Percentiles rank a stretch among this genome's conserved stretches.
Conservation (phyloP, 2,113 vertebrate genomes). For the Vombatus ursinus region DNA sequence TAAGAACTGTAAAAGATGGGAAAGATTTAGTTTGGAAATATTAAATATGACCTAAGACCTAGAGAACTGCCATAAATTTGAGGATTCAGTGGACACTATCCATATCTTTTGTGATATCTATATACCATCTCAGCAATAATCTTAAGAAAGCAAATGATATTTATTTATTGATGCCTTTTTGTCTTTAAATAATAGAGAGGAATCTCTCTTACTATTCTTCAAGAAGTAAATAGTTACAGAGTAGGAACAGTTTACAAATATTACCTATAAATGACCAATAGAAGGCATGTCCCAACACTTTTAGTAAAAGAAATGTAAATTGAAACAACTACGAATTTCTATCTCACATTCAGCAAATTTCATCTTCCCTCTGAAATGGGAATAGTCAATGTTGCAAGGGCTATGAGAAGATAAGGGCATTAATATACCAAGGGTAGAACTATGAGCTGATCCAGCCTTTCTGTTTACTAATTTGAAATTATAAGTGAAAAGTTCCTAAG, state of each 20-base stretch:
- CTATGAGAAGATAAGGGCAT: neutral
- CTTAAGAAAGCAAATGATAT: neutral
- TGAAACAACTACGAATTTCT: neutral
- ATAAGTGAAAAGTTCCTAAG: neutral
- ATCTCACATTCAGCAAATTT: neutral
- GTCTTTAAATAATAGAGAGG: neutral
- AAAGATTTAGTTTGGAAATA: conserved; percentile 37
- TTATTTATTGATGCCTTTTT: neutral
- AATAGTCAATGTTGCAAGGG: neutral
- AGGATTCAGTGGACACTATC: neutral
- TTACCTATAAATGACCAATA: neutral
- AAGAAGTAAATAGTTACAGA: neutral
- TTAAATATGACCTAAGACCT: neutral
- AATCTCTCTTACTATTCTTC: neutral
- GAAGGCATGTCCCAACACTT: neutral
- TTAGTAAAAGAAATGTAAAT: neutral
- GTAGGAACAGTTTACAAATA: neutral
- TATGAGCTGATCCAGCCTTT: neutral
- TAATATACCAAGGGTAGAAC: neutral
- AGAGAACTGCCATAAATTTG: neutral
- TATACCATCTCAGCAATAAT: neutral
- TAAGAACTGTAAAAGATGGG: conserved; percentile 11
- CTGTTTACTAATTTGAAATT: neutral
- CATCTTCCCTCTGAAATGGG: neutral
- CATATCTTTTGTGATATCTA: neutral